A percentile compares a stretch with the other conserved stretches of the same genome.
Evolutionary conservation across 2,888 invertebrate species (phyloP).

Genomic region (Nebria salina): DNA sequence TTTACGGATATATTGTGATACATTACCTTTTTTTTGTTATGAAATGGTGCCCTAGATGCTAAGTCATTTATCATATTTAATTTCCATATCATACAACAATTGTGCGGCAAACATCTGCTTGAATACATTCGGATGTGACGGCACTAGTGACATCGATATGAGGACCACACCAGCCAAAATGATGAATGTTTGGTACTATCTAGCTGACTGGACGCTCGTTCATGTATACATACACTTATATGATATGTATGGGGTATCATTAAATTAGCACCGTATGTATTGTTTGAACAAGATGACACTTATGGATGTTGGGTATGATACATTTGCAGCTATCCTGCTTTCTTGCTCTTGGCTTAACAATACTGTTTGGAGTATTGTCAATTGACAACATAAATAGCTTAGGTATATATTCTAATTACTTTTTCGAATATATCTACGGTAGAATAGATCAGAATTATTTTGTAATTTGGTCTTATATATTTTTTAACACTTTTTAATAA

Average conservation of each 20-base stretch:
- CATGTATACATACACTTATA: conserved; percentile 8
- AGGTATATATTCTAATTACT: too few species aligned
- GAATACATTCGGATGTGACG: conserved; percentile 6
- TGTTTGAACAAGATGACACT: conserved; percentile 11
- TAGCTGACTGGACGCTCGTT: conserved; percentile 14
- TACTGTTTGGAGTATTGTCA: too few species aligned
- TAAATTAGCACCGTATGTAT: conserved; percentile 31
- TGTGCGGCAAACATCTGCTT: conserved; percentile 3
- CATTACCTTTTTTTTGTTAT: background rate
- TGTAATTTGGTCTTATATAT: too few species aligned
- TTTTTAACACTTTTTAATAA: too few species aligned
- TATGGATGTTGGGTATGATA: background rate
- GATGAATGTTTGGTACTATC: conserved; percentile 39
- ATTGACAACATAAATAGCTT: too few species aligned
- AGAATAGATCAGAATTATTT: too few species aligned
- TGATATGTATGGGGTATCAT: conserved; percentile 28
- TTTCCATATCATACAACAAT: background rate
- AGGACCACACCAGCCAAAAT: conserved; percentile 25
- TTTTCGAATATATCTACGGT: too few species aligned
- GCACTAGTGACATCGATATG: conserved; percentile 30
- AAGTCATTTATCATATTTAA: conserved; percentile 9
- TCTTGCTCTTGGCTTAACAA: background rate
- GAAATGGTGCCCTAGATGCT: background rate
- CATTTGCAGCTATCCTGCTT: background rate
- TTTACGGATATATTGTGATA: background rate